These are phyloP conservation scores for Strigamia crassipes DNA, from an alignment of 2,888 invertebrate species.

Conservation along the genomic window DNA sequence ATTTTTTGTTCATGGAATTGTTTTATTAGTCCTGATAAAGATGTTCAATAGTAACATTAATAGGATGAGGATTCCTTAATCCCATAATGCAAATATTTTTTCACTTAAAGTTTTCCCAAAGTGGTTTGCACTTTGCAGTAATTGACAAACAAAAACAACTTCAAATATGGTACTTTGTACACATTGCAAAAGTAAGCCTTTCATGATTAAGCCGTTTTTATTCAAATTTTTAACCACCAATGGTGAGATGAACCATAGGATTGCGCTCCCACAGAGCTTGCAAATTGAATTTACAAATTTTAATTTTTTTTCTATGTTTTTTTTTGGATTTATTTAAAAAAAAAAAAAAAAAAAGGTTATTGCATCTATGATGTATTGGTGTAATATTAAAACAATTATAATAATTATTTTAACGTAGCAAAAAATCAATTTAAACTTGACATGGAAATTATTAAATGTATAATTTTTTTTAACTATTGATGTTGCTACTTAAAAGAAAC, in stretches of 20 bases:
- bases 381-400: conserved; percentile 20
- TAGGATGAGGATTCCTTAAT: not conserved
- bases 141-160: not conserved
- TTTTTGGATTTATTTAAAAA: not conserved
- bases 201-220: not conserved
- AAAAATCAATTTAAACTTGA: conserved; percentile 24
- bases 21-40: not conserved
- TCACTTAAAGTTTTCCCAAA: not conserved
- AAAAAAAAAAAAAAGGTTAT: not conserved
- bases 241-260: conserved; percentile 5
- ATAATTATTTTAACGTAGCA: conserved; percentile 1
- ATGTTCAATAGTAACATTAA: not conserved
- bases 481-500: conserved; percentile 23
- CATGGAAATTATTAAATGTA: not conserved
- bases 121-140: not conserved
- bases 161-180: not conserved
- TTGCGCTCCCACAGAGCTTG: conserved; percentile 11
- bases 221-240: not conserved
- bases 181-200: not conserved
- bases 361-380: conserved; percentile 6
- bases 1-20: not conserved
- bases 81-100: not conserved
- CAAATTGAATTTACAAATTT: conserved; percentile 8
- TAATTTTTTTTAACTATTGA: conserved; percentile 15
- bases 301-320: not conserved